Evolutionary conservation across 1,140 invertebrate genomes (phyloP), one percentile per base, ranked within the genome.

Genomic region (Samia ricini): DNA sequence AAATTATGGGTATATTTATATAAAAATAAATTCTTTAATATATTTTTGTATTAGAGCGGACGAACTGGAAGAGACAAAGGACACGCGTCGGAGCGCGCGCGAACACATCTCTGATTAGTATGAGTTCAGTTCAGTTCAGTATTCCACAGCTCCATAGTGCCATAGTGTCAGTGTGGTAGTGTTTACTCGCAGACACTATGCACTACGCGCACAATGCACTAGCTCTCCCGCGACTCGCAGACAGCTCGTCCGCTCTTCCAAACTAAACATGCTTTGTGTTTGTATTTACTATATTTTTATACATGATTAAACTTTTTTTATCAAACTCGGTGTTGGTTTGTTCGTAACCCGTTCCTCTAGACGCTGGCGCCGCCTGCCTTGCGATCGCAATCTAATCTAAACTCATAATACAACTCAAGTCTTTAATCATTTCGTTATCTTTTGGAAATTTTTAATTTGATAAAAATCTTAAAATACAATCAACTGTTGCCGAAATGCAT

Each of bases 271-370:
- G 66, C 66, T 78, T 60, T 64, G 60, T 68, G 24, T 72, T 65
- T 79, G 76, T 82, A 79, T 81, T 74, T 78, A 82, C 56, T 66
- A 68, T 79, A 75, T 77, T 80, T n/a, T 79, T 75, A 70, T 80
- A 78, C 71, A 42, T 55, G 24, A 79, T 79, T 81, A 77, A 85
- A 83, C 68, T 72, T 59, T 80, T 76, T 75, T 64, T 62, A 72
- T 59, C 68, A 74, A 80, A 75, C 61, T 50, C 68, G 51, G 63
- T 64, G 63, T 68, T 71, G 69, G 67, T 81, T 59, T 74, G 63
- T 81, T 62, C 49, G 61, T 72, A 29, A 18, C 18, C 55, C 26
- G 42, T 22, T 18, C 61, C 65, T 58, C 22, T n/a, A n/a, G n/a
- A n/a, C n/a, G n/a, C 54, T 42, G 55, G 24, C 63, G 29, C 54